Evolutionary conservation across 2,113 vertebrate species (phyloP).

Genomic region (Suricata suricatta): DNA sequence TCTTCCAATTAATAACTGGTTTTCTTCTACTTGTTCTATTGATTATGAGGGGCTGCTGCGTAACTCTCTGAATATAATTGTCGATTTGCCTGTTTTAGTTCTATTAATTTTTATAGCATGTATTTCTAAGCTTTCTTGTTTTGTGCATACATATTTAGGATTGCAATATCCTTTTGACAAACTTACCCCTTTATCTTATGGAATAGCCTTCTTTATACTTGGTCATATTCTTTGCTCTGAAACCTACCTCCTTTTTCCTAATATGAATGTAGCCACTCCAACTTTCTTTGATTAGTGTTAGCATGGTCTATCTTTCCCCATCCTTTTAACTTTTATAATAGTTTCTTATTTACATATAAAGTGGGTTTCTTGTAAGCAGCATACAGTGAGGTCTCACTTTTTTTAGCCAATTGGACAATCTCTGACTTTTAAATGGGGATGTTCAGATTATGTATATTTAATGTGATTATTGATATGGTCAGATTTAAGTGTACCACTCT

Average conservation of each 20-base stretch:
- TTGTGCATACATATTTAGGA: neutral
- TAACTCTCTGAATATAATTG: neutral
- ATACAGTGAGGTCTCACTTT: neutral
- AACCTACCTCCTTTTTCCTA: constrained; percentile 25
- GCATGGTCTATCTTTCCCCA: neutral
- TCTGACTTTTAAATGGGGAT: neutral
- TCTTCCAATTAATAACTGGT: neutral
- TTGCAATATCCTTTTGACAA: neutral
- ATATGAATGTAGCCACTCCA: neutral
- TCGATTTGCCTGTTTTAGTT: neutral
- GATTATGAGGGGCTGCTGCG: neutral
- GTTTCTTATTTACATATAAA: neutral
- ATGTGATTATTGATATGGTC: neutral
- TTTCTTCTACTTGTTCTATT: neutral
- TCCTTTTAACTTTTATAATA: neutral
- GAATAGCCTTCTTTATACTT: neutral
- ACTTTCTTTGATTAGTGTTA: neutral
- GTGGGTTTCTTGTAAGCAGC: neutral
- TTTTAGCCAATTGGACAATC: neutral
- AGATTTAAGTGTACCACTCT: neutral
- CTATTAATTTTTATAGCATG: neutral
- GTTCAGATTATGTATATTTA: neutral
- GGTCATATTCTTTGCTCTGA: constrained; percentile 12
- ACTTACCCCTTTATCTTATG: neutral
- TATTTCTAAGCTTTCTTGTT: neutral